A percentile compares a stretch with the other conserved stretches of the same genome.
phyloP scores from a whole-genome alignment of 2,888 invertebrate genomes.

The Troglohyphantes excavatus region DNA sequence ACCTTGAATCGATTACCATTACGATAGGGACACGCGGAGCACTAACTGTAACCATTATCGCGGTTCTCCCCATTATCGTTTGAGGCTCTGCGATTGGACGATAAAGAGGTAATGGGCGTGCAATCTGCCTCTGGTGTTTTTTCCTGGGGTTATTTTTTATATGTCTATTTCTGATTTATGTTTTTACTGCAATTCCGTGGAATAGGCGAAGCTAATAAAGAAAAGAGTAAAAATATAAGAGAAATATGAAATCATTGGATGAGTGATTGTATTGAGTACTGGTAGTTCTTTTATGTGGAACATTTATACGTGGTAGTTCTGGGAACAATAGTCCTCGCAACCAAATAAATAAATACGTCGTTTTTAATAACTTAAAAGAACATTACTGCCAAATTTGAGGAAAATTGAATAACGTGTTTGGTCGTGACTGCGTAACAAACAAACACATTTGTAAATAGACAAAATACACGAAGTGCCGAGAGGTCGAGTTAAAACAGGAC shows the following conservation, averaged over 20 bases:
- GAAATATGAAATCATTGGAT: background rate
- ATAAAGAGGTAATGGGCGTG: conserved; percentile 73
- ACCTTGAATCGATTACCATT: conserved; percentile 71
- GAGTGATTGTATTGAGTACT: background rate
- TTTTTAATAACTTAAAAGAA: no score
- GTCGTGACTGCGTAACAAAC: no score
- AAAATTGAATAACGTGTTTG: no score
- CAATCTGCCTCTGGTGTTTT: conserved; percentile 45
- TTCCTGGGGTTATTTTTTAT: conserved; percentile 38
- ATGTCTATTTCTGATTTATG: conserved; percentile 23
- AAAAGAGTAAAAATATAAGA: conserved; percentile 1
- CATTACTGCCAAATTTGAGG: no score
- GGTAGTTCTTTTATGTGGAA: conserved; percentile 1
- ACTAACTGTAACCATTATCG: conserved; percentile 71
- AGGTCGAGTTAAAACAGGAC: no score
- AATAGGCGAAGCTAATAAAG: background rate
- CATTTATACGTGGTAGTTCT: no score
- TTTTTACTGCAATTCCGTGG: background rate
- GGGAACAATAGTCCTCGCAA: no score
- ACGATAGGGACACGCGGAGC: conserved; percentile 54
- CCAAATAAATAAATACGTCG: no score
- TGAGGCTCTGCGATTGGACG: conserved; percentile 70
- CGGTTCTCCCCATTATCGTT: conserved; percentile 68
- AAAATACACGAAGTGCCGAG: no score
- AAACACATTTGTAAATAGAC: no score